Evolutionary conservation across 2,888 invertebrate genomes (phyloP), one percentile per base, ranked within the genome.

Genomic region (Spodoptera littoralis): DNA sequence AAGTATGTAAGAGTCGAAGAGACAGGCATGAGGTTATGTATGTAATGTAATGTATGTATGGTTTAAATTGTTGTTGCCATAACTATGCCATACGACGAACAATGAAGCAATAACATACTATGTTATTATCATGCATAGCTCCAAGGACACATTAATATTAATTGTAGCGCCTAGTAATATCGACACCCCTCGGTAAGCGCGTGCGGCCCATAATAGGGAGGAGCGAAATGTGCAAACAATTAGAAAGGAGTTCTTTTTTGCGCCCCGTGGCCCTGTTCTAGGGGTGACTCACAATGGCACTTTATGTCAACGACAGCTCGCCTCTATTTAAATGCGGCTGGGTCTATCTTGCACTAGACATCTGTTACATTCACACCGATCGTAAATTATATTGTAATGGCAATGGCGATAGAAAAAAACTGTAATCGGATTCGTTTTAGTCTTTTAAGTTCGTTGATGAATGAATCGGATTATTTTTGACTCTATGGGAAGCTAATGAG

Each of bases 171-270:
- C 44, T 55, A 55, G 58, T 42, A 76, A 72, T 73, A 76, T 72
- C 61, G 66, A 58, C 73, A 50, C 74, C 73, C 81, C 74, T 77
- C 75, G 73, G 78, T 77, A 66, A 73, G 22, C 75, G 82, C 81
- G 83, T 82, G 86, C 82, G 83, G 79, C 80, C 79, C 84, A 73
- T 62, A 77, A 36, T 9, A 36, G 86, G 89, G 87, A 83, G 89
- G 87, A 83, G 89, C 83, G 82, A 93, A 94, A 93, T 92, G 94
- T 91, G 92, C 94, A 93, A 94, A 94, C 94, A 94, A 94, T 93
- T 92, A 92, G 89, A 86, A 88, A 82, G 61, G 89, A 88, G 89
- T 87, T 86, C 87, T 91, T 92, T 90, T 92, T 92, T 90, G 87
- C 84, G 83, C 84, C 81, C 86, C 82, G 77, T 71, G 83, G 83